Base-by-base conservation (phyloP, 2,888 invertebrate species). In the Andricus curvator region DNA sequence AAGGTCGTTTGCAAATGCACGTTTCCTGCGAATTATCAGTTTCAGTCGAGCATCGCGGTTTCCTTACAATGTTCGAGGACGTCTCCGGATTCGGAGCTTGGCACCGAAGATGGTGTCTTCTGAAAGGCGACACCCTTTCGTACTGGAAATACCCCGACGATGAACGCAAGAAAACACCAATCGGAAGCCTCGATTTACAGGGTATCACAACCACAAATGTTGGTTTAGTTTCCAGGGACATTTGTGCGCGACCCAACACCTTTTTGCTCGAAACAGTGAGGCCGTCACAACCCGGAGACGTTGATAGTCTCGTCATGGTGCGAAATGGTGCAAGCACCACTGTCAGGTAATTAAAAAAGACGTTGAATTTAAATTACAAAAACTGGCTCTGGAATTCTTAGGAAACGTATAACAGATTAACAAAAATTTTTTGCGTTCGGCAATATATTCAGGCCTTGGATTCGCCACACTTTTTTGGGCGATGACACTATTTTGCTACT, bases 141-240 rank as follows among this genome's bases (percentile, higher is more conserved):
- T 99, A 96, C 93, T 99, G 99, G 99, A 98, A 97, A 93, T 99
- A 99, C 93, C 99, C 99, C 0, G 99, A 99, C 88, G 98, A 99
- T 92, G 99, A 98, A 89, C 95, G 95, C 81, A 96, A 95, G 91
- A 92, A 92, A 78, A 88, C 90, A 44, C 92, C 93, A 0, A 91
- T 92, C 79, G 92, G 91, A 78, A 89, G 89, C 66, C 81, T 93
- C 11, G 91, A 92, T 82, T 86, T 93, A 77, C 90, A 97, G 96
- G 95, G 96, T 96, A 90, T 92, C 67, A 85, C 86, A 22, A 97
- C 97, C 0, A 95, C 95, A 41, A 95, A 95, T 85, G 96, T 96
- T 0, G 94, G 95, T 3, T 94, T 95, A 22, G 98, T 98, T 4
- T 96, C 97, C 0, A 94, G 98, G 33, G 98, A 99, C 88, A 95